Evolutionary conservation across 2,113 vertebrate genomes (phyloP), one percentile per base, ranked within the genome.

Genomic region (Ceyx margarethae): DNA sequence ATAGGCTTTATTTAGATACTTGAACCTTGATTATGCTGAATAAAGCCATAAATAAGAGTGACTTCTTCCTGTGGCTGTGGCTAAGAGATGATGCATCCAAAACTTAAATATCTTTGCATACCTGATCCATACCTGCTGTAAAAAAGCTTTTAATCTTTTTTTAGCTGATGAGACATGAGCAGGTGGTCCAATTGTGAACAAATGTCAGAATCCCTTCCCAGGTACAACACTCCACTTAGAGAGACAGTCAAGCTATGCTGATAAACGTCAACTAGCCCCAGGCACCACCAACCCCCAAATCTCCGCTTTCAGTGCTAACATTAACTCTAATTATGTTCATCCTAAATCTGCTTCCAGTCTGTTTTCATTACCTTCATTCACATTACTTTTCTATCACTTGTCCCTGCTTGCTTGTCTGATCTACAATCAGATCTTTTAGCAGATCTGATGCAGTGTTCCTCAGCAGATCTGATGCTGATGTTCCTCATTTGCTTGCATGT

Each of bases 321-420:
- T 96, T 94, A 96, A 95, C 80, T 94, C 95, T 96, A 96, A 96
- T 96, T 96, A 95, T 72, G 90, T 56, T 96, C 94, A 92, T 95
- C 93, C 96, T 94, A 96, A 95, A 95, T 90, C 94, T 95, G 80
- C 94, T 96, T 86, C 93, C 93, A 96, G 95, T 96, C 95, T 95
- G 73, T 93, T 96, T 96, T 96, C 96, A 96, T 96, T 96, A 95
- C 94, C 87, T 91, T 96, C 96, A 94, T 85, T 94, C 93, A 95
- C 66, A 35, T 96, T 89, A 93, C 90, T 96, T 86, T 89, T 51
- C 79, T 61, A 87, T 87, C 93, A 5, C 94, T 95, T 96, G 94
- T 92, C 91, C 81, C 95, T 96, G 94, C 96, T 96, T 96, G 95
- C 92, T 94, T 72, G 87, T 23, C 84, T 80, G 58, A 51, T 85